Evolutionary conservation across 2,113 vertebrate genomes (phyloP).

Genomic region (Bufo gargarizans): DNA sequence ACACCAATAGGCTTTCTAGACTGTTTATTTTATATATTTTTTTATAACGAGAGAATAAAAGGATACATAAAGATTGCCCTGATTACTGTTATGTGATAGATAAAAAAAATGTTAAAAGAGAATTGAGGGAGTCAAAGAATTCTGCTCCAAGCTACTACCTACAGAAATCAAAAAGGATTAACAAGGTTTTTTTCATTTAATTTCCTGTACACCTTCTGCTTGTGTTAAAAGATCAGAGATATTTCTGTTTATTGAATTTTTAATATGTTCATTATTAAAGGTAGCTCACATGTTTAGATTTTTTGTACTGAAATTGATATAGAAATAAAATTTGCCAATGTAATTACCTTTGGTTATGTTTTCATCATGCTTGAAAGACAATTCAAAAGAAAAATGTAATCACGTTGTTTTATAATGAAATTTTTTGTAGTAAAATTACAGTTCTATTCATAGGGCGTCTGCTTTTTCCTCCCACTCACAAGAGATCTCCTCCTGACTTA

Average conservation of each 20-base stretch:
- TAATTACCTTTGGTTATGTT: slow-evolving; percentile 69
- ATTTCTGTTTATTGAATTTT: slow-evolving; percentile 87
- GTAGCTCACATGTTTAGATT: slow-evolving; percentile 77
- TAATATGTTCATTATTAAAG: slow-evolving; percentile 88
- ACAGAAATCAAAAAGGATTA: slow-evolving; percentile 85
- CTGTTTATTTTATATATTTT: slow-evolving; percentile 56
- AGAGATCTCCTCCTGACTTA: neutral
- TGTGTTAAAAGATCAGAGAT: slow-evolving; percentile 87
- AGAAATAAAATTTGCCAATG: slow-evolving; percentile 77
- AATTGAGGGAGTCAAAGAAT: slow-evolving; percentile 75
- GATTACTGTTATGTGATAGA: slow-evolving; percentile 72
- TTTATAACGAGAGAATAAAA: slow-evolving; percentile 70
- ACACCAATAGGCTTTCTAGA: slow-evolving; percentile 63
- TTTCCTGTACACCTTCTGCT: slow-evolving; percentile 84
- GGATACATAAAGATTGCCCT: slow-evolving; percentile 71
- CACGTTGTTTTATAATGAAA: neutral
- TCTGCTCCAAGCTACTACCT: slow-evolving; percentile 81
- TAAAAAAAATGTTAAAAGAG: slow-evolving; percentile 67
- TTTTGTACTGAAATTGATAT: slow-evolving; percentile 71
- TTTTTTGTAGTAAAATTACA: neutral
- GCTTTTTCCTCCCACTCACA: neutral
- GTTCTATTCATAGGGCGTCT: neutral
- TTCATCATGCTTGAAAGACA: slow-evolving; percentile 61
- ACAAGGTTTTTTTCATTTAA: slow-evolving; percentile 79
- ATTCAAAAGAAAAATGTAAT: neutral